A percentile compares a stretch with the other conserved stretches of the same genome.
These are phyloP conservation scores for Agonum fuliginosum DNA, from an alignment of 2,888 invertebrate species.

Conservation along the genomic window DNA sequence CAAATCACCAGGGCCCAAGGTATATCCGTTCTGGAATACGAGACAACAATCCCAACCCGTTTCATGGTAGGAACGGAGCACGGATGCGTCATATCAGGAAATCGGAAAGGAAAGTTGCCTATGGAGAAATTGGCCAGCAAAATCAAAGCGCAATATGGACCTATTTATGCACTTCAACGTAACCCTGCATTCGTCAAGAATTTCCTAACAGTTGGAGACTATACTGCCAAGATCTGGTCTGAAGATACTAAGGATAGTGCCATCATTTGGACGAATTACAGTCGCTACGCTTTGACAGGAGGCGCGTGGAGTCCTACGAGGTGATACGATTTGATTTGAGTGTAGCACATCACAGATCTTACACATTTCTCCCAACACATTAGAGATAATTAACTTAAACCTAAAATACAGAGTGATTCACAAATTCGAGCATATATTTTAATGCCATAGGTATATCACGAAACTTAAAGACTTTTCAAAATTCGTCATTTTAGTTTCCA, in stretches of 20 bases:
- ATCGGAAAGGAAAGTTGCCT: conserved; percentile 84
- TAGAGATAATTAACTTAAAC: no score
- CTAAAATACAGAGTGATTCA: no score
- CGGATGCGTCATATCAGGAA: conserved; percentile 80
- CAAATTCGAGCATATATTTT: no score
- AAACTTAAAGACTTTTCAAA: no score
- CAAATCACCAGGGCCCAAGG: conserved; percentile 81
- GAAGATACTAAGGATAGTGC: conserved; percentile 96
- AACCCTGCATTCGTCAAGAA: conserved; percentile 97
- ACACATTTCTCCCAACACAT: no score
- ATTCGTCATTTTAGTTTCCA: no score
- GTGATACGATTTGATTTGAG: conserved; percentile 72
- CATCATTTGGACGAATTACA: conserved; percentile 92
- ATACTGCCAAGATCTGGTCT: conserved; percentile 96
- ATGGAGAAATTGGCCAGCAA: conserved; percentile 83
- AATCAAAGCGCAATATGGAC: conserved; percentile 88
- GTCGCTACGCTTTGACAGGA: conserved; percentile 83
- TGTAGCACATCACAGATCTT: no score
- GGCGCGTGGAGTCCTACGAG: conserved; percentile 92
- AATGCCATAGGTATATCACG: no score
- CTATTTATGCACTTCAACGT: conserved; percentile 90
- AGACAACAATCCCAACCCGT: conserved; percentile 88
- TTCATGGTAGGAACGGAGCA: conserved; percentile 86
- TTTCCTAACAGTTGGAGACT: conserved; percentile 95
- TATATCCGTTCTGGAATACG: conserved; percentile 86